Base-by-base conservation (phyloP, 2,113 vertebrate genomes). In the Oncorhynchus nerka region DNA sequence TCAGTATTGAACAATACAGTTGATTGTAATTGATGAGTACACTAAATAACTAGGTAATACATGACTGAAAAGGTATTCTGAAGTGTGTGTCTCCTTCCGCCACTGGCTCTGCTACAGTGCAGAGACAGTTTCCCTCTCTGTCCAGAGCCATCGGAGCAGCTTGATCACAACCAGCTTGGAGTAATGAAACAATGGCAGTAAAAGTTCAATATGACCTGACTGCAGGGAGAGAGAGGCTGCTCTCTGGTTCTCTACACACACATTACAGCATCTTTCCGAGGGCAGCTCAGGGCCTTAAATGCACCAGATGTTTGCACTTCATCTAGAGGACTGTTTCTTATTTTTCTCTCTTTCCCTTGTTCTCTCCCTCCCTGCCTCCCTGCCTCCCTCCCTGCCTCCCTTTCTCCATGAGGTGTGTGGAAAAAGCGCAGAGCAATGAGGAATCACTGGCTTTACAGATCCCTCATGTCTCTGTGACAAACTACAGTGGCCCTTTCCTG, bases 301-400 rank as follows among this genome's bases (percentile, higher is more conserved):
- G 71, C 79, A 88, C 72, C 89, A 89, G 87, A 90, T 91, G 88
- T 89, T 88, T 70, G 73, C 39, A 66, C 75, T 83, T 75, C 78
- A 83, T 81, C 78, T 39, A 22, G 8, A 70, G 71, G 75, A 79
- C 49, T 49, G 70, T 59, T 69, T 68, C 69, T 19, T 32, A 5
- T 34, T 34, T 49, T 8, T 32, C 30, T 69, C 75, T 61, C 15
- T 30, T 59, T 30, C 39, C 22, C 64, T 34, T 24, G 4, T n/a
- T 77, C 75, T 68, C 51, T 48, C 64, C 70, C 32, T 9, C 70
- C 39, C 59, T 30, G 4, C 32, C 32, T 13, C 55, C 49, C 34
- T 49, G 24, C 70, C 32, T 9, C 70, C 39, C 59, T n/a, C n/a
- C n/a, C n/a, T n/a, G n/a, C n/a, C n/a, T 13, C 55, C 49, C 34